Evolutionary conservation across 92 coral and sea anemone species (phyloP).

Genomic region (Palythoa grandis): DNA sequence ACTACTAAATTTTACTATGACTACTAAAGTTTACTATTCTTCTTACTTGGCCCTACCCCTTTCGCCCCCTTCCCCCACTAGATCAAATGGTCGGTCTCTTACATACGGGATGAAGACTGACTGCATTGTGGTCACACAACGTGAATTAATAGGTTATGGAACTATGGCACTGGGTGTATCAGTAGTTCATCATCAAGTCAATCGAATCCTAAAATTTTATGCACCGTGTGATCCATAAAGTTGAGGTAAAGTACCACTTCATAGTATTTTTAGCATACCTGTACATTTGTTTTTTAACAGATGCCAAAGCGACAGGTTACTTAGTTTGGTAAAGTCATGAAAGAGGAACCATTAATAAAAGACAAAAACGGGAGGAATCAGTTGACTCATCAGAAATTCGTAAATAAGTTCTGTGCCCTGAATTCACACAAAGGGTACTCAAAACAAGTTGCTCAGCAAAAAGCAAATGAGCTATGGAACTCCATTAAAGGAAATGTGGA

Average conservation of each 20-base stretch:
- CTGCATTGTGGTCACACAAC: neutral
- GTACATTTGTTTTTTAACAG: neutral
- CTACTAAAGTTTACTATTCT: no score
- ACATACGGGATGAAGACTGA: neutral
- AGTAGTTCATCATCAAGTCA: no score
- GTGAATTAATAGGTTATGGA: neutral
- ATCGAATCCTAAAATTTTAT: neutral
- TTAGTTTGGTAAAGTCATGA: neutral
- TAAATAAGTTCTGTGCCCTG: neutral
- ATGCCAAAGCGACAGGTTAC: slow-evolving; percentile 4
- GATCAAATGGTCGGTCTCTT: neutral
- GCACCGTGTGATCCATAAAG: neutral
- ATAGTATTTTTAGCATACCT: slow-evolving; percentile 4
- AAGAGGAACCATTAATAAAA: neutral
- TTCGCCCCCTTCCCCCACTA: neutral
- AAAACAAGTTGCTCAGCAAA: slow-evolving; percentile 15
- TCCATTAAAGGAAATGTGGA: slow-evolving; percentile 2
- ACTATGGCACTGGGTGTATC: neutral
- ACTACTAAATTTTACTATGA: no score
- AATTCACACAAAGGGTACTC: slow-evolving; percentile 4
- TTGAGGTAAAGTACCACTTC: neutral
- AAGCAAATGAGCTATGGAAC: neutral
- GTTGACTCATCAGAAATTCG: slow-evolving; percentile 8
- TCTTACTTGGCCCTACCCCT: no score
- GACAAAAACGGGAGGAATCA: neutral